Conservation (phyloP, 1,140 invertebrate species). For the Calycopis cecrops region DNA sequence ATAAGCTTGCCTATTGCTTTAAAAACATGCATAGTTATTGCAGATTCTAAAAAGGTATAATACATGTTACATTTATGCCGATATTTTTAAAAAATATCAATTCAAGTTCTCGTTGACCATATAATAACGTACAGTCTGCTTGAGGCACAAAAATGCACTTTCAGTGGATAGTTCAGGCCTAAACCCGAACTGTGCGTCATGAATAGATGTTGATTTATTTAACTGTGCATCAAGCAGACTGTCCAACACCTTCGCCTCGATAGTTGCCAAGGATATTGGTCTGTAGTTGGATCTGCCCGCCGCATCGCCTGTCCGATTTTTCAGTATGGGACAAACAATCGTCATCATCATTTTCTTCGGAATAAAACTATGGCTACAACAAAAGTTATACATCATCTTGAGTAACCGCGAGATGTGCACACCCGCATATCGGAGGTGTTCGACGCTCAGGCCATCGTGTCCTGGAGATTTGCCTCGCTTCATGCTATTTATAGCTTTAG, state of each 20-base stretch:
- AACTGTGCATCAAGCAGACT: constrained; percentile 12
- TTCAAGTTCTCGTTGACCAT: too few species aligned
- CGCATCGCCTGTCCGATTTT: too few species aligned
- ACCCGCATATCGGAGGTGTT: constrained; percentile 22
- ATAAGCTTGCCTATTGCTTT: too few species aligned
- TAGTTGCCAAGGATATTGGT: constrained; percentile 17
- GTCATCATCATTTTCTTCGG: constrained; percentile 15
- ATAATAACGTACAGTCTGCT: too few species aligned
- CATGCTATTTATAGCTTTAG: not conserved
- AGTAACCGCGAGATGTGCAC: constrained; percentile 16
- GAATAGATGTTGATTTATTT: too few species aligned
- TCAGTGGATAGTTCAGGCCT: not conserved
- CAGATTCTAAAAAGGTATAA: too few species aligned
- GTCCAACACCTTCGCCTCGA: constrained; percentile 16
- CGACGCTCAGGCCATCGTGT: constrained; percentile 23
- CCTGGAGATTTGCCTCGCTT: constrained; percentile 20
- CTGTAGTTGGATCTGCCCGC: too few species aligned
- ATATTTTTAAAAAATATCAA: too few species aligned
- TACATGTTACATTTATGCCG: too few species aligned
- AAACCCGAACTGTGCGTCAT: too few species aligned
- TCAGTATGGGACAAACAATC: constrained; percentile 5
- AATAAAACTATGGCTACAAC: constrained; percentile 16
- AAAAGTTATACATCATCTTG: constrained; percentile 16
- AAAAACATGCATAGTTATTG: too few species aligned
- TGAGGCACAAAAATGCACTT: constrained; percentile 15